Evolutionary conservation across 1,140 invertebrate genomes (phyloP), one percentile per base, ranked within the genome.

Genomic region (Musca domestica): DNA sequence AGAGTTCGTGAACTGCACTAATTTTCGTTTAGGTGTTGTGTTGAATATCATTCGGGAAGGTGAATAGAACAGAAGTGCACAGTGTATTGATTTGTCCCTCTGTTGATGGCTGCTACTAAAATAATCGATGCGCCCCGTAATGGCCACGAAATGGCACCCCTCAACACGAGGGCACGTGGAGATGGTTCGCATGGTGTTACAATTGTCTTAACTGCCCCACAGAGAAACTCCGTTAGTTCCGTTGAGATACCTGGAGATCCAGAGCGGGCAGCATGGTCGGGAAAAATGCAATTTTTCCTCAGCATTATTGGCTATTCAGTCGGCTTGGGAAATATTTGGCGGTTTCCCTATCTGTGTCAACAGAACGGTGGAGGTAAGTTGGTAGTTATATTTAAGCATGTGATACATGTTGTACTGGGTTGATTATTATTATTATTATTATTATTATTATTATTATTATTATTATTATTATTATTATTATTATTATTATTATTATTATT

Each of bases 281-380:
- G 90, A 51, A 95, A 95, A 78, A 87, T 93, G 84, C 93, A 96
- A 82, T 96, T 95, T 81, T 92, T 95, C 83, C 86, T 96, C 70
- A 93, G 91, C 70, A 93, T 95, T 81, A 94, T 95, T 61, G 93
- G 93, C 1, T 95, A 94, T 82, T 94, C 92, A 47, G 93, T 96
- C 6, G 94, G 94, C 0, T 86, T 97, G 20, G 95, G 94, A 17
- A 96, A 96, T 80, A 95, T 97, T 52, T 97, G 95, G 95, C 87
- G 95, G 74, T 98, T 98, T 85, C 95, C 95, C 10, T 97, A 96
- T 79, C 84, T 97, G 65, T 95, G 94, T 76, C 95, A 96, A 84
- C 92, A 95, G 80, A 96, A 98, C 83, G 95, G 95, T 54, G 95
- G 95, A 83, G 95, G 94, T 95, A 77, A 89, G 89, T 87, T n/a